Evolutionary conservation across 2,888 invertebrate species (phyloP).

Genomic region (Acronicta psi): DNA sequence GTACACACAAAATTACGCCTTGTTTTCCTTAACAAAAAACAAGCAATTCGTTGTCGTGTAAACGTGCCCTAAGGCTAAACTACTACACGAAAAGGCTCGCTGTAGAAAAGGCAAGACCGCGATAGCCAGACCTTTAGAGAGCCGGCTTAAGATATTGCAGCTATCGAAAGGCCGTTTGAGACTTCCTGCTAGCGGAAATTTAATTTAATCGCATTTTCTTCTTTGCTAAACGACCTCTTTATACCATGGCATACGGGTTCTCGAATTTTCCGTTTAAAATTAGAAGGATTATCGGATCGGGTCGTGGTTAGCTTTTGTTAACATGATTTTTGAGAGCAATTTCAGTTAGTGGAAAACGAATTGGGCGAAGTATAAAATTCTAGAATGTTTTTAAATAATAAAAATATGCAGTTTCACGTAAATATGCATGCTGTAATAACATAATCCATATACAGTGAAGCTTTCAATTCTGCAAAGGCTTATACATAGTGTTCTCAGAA

Average conservation of each 20-base stretch:
- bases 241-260: constrained; percentile 68
- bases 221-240: constrained; percentile 77
- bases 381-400: constrained; percentile 1
- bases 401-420: background rate
- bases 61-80: constrained; percentile 53
- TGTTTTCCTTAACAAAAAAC: constrained; percentile 56
- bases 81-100: constrained; percentile 64
- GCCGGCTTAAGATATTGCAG: constrained; percentile 83
- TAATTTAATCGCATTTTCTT: constrained; percentile 86
- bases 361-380: background rate
- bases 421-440: background rate
- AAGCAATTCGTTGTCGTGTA: constrained; percentile 55
- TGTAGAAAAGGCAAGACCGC: constrained; percentile 61
- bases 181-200: constrained; percentile 81
- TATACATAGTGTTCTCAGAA: background rate
- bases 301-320: constrained; percentile 30
- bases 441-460: background rate
- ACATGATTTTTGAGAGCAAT: constrained; percentile 20
- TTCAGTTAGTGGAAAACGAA: background rate
- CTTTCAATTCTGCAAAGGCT: background rate
- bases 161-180: constrained; percentile 83
- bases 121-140: constrained; percentile 70
- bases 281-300: constrained; percentile 44
- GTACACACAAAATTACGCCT: constrained; percentile 51
- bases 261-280: constrained; percentile 67